phyloP scores from a whole-genome alignment of 2,113 vertebrate genomes.

The Laterallus jamaicensis region DNA sequence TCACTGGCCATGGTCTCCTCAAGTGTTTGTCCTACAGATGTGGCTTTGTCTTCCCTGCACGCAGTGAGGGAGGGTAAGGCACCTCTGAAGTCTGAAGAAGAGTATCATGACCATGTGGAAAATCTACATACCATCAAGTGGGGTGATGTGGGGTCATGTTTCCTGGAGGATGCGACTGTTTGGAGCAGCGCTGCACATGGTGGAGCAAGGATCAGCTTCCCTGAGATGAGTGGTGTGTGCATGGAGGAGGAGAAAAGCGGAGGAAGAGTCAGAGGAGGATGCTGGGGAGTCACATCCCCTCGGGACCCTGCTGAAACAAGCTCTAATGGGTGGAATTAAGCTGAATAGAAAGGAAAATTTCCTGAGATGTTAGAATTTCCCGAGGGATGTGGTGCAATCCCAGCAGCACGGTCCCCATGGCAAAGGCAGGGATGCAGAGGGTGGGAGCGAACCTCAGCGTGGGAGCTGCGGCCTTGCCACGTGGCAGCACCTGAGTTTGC shows the following conservation, averaged over 20 bases:
- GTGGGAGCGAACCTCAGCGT: neutral
- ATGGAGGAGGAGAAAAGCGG: neutral
- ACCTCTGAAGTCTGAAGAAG: neutral
- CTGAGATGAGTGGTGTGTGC: rapidly evolving
- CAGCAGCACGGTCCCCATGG: neutral
- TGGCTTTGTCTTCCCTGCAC: neutral
- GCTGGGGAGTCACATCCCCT: neutral
- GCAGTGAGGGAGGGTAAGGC: neutral
- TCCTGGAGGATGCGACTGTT: neutral
- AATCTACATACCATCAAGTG: neutral
- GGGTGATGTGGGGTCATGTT: neutral
- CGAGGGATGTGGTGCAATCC: neutral
- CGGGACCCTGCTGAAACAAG: neutral
- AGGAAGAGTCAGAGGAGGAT: slow-evolving; percentile 10
- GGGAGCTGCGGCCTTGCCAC: neutral
- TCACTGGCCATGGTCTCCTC: neutral
- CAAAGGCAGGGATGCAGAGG: neutral
- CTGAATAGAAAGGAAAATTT: slow-evolving; percentile 4
- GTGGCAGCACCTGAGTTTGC: neutral
- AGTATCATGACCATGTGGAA: neutral
- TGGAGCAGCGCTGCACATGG: neutral
- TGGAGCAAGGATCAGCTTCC: neutral
- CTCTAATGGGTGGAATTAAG: slow-evolving; percentile 46
- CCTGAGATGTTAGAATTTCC: neutral
- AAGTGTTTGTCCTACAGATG: rapidly evolving